Evolutionary conservation across 2,113 vertebrate species (phyloP), one percentile per base, ranked within the genome.

Genomic region (Cettia cetti): DNA sequence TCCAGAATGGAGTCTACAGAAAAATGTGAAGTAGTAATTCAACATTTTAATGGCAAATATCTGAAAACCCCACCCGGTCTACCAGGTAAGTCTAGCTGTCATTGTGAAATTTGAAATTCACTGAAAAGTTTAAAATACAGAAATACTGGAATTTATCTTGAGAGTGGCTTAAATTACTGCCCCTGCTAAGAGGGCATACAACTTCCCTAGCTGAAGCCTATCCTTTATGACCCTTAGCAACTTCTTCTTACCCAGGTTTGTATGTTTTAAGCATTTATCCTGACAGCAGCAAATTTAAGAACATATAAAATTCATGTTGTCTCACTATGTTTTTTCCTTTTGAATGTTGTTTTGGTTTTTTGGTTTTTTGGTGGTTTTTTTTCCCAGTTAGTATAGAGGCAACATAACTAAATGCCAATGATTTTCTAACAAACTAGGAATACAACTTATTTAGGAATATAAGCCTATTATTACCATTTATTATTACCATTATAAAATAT

Each of bases 11-110:
- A 99, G 81, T 99, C 98, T 90, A 98, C 98, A 93, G 98, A 98
- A 97, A 98, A 99, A 97, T 99, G 98, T 98, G 99, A 99, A 98
- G 98, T 98, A 96, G 98, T 98, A 95, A 98, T 98, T 97, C 98
- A 98, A 13, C 98, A 98, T 98, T 98, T 99, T 97, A 99, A 99
- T 96, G 98, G 98, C 78, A 99, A 99, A 97, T 99, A 99, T 50
- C 98, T 99, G 97, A 99, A 99, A 98, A 99, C 98, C 64, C 98
- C 98, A 63, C 98, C 98, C 15, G 98, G 98, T 91, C 98, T 99
- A 90, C 98, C 98, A 97, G 98, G 98, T 98, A 98, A 97, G 98
- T 95, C 42, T 53, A 80, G n/a, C 17, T n/a, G 56, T 91, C 31
- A 49, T 83, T 52, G 65, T 47, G 31, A 71, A 61, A 75, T 45